Conservation (phyloP, 2,888 invertebrate genomes). For the Hydriomena furcata region DNA sequence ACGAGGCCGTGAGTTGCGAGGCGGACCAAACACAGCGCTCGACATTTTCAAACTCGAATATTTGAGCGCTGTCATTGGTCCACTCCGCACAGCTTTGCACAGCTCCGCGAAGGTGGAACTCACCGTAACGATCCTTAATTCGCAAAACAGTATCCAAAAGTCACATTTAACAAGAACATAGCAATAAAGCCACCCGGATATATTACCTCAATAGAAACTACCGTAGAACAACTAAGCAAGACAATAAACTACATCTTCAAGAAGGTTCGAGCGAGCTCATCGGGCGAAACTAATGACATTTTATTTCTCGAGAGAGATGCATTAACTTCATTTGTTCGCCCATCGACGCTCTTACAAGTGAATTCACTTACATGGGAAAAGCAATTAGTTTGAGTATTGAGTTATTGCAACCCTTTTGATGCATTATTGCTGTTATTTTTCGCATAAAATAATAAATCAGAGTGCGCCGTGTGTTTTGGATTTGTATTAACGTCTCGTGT, state of each 20-base stretch:
- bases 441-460: constrained; percentile 25
- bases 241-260: constrained; percentile 58
- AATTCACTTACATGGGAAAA: constrained; percentile 68
- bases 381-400: constrained; percentile 50
- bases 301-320: constrained; percentile 80
- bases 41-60: too few species aligned
- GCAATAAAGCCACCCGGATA: constrained; percentile 24
- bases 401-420: constrained; percentile 26
- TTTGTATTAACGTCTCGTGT: constrained; percentile 20
- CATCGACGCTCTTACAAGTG: constrained; percentile 69
- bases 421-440: constrained; percentile 25
- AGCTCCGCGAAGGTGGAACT: too few species aligned
- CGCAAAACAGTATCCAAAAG: constrained; percentile 3
- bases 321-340: constrained; percentile 81
- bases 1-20: too few species aligned
- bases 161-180: constrained; percentile 17
- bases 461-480: constrained; percentile 17
- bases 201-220: constrained; percentile 26
- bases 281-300: constrained; percentile 78
- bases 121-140: neutral
- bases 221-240: constrained; percentile 38
- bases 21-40: too few species aligned
- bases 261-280: constrained; percentile 65
- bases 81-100: too few species aligned
- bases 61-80: too few species aligned